A percentile compares a stretch with the other conserved stretches of the same genome.
Conservation (phyloP, 2,113 vertebrate genomes). For the Seriola dumerili region DNA sequence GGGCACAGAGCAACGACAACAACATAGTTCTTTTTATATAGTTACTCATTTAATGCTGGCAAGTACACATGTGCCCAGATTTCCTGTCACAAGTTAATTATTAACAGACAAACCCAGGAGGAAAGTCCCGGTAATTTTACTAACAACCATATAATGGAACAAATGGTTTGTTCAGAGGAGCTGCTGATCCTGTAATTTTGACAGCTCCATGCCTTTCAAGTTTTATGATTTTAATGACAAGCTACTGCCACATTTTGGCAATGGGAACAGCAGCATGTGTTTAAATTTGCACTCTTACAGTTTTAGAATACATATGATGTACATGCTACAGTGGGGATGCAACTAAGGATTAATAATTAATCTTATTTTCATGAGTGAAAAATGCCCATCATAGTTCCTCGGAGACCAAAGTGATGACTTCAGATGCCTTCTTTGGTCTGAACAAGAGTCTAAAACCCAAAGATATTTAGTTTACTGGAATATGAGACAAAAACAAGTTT, state of each 20-base stretch:
- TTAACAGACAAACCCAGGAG: slow-evolving; percentile 26
- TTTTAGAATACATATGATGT: background rate
- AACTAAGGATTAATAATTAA: background rate
- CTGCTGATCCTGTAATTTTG: slow-evolving; percentile 39
- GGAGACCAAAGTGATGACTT: too few relatives aligned
- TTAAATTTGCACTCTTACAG: background rate
- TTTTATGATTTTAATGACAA: slow-evolving; percentile 47
- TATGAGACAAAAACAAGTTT: too few relatives aligned
- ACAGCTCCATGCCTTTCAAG: background rate
- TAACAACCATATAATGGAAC: slow-evolving; percentile 23
- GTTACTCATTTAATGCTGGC: slow-evolving; percentile 22
- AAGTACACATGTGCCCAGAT: slow-evolving; percentile 14
- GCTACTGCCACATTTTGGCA: background rate
- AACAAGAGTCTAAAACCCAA: too few relatives aligned
- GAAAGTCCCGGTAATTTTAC: slow-evolving; percentile 35
- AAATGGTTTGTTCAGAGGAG: slow-evolving; percentile 7
- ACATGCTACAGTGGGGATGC: background rate
- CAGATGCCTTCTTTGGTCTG: too few relatives aligned
- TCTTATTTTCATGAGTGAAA: background rate
- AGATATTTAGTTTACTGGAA: too few relatives aligned
- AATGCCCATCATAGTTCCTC: too few relatives aligned
- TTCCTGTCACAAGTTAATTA: slow-evolving; percentile 48
- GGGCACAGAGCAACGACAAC: background rate
- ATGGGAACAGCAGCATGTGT: background rate
- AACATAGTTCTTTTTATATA: slow-evolving; percentile 1